Percentiles rank a stretch among this genome's conserved stretches.
Evolutionary conservation across 2,888 invertebrate genomes (phyloP).

Genomic region (Patella pellucida): DNA sequence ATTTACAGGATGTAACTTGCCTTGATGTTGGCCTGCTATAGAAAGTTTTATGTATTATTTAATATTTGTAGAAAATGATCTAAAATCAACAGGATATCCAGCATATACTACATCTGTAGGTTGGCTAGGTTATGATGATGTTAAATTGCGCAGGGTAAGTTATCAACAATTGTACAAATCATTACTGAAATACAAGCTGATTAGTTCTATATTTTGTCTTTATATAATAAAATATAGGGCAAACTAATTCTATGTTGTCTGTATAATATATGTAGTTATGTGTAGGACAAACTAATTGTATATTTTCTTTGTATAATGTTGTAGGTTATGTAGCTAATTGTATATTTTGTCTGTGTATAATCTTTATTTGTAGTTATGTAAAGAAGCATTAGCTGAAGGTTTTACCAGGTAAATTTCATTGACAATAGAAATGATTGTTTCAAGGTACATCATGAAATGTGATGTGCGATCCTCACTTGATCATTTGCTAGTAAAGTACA

Average conservation of each 20-base stretch:
- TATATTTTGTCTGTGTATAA: no score
- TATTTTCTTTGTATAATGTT: neutral
- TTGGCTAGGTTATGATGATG: conserved; percentile 89
- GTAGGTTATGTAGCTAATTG: no score
- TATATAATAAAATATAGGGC: no score
- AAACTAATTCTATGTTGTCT: no score
- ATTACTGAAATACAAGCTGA: no score
- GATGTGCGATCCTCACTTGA: neutral
- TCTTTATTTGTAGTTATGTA: conserved; percentile 74
- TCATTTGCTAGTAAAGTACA: neutral
- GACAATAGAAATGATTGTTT: neutral
- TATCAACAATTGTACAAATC: no score
- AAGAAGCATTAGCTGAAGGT: conserved; percentile 81
- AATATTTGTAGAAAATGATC: conserved; percentile 72
- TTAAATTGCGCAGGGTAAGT: conserved; percentile 76
- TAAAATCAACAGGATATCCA: conserved; percentile 82
- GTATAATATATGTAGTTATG: no score
- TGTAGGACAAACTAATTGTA: no score
- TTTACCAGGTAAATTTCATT: conserved; percentile 76
- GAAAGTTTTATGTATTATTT: no score
- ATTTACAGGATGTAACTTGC: no score
- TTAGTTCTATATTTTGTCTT: no score
- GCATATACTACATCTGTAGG: conserved; percentile 86
- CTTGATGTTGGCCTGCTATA: no score
- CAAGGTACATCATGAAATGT: neutral